Evolutionary conservation across 2,888 invertebrate species (phyloP).

Genomic region (Lycocerus yunnanus): DNA sequence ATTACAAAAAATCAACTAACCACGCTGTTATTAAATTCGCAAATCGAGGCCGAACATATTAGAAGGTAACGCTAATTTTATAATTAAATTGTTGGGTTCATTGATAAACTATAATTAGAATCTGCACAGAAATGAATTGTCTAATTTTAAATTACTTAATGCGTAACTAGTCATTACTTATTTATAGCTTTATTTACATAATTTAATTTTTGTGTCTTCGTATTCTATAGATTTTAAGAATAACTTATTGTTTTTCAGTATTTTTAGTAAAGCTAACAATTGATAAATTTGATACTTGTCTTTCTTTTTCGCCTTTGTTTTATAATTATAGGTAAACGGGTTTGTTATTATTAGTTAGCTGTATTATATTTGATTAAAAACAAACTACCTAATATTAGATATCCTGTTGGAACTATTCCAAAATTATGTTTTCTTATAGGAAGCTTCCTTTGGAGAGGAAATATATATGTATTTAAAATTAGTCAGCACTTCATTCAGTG

Average conservation of each 20-base stretch:
- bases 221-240: neutral
- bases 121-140: neutral
- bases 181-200: neutral
- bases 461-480: constrained; percentile 48
- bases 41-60: constrained; percentile 35
- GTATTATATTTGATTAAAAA: constrained; percentile 50
- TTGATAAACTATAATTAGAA: neutral
- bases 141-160: neutral
- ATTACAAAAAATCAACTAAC: constrained; percentile 1
- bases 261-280: neutral
- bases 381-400: constrained; percentile 54
- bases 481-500: constrained; percentile 47
- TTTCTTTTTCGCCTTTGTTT: constrained; percentile 6
- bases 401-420: constrained; percentile 53
- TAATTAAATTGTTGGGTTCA: neutral
- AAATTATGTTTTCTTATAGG: constrained; percentile 48
- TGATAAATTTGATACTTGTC: neutral
- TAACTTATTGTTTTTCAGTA: neutral
- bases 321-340: constrained; percentile 24
- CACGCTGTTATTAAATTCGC: neutral
- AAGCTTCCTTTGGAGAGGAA: constrained; percentile 50
- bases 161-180: neutral
- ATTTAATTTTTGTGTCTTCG: neutral
- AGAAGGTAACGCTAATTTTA: constrained; percentile 36
- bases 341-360: constrained; percentile 40